Conservation (phyloP, 2,797 vertebrate genomes). For the Kryptolebias ocellatus region DNA sequence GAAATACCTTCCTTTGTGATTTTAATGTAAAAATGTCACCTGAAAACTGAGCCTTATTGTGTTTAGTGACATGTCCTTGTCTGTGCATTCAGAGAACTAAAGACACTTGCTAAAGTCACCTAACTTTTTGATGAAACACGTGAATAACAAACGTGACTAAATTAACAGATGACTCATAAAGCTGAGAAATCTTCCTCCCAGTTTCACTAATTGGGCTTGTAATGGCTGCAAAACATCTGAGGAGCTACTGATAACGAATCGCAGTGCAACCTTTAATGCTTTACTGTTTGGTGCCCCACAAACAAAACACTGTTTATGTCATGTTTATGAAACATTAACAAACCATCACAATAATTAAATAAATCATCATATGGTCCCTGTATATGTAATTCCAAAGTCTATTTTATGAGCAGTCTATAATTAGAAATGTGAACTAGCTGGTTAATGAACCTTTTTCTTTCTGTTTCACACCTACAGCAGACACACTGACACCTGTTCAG, state of each 20-base stretch:
- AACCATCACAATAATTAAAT: neutral
- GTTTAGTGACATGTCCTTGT: neutral
- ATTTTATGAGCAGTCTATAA: neutral
- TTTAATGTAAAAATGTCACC: too few relatives aligned
- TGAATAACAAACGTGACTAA: neutral
- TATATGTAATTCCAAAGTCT: neutral
- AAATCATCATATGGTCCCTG: too few relatives aligned
- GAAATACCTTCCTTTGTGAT: too few relatives aligned
- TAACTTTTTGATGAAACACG: too few relatives aligned
- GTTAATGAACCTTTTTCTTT: neutral
- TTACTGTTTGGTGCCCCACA: too few relatives aligned
- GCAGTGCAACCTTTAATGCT: neutral
- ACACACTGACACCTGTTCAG: neutral
- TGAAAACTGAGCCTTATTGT: too few relatives aligned
- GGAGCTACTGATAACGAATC: neutral
- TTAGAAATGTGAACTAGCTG: neutral
- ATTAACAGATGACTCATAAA: neutral
- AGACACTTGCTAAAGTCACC: neutral
- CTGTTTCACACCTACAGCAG: too few relatives aligned
- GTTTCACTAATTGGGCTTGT: neutral
- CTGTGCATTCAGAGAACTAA: neutral
- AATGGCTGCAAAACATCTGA: neutral
- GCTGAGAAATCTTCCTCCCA: neutral
- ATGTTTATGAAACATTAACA: neutral
- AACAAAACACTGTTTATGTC: neutral